phyloP scores from a whole-genome alignment of 1,140 invertebrate genomes.

The Adoxophyes honmai region DNA sequence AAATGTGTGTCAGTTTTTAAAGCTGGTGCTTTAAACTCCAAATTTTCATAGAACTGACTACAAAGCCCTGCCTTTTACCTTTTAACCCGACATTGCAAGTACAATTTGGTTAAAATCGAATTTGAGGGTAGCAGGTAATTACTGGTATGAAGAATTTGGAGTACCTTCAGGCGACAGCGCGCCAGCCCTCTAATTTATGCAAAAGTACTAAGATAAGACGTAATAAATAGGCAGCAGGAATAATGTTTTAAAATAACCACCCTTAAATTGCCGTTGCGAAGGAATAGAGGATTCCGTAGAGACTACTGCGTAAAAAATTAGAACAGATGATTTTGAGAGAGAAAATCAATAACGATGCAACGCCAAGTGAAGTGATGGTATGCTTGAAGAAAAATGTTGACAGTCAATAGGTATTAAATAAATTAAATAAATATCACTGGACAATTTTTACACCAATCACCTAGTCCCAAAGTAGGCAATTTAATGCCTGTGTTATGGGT shows the following conservation, averaged over 20 bases:
- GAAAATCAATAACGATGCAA: no score
- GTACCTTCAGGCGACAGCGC: conserved; percentile 23
- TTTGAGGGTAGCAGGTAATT: conserved; percentile 1
- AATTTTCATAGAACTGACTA: not conserved
- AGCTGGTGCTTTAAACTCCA: no score
- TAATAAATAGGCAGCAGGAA: conserved; percentile 42
- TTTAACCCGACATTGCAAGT: not conserved
- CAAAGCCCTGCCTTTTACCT: not conserved
- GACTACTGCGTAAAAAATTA: not conserved
- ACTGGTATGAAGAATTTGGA: conserved; percentile 5
- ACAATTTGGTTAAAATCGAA: conserved; percentile 2
- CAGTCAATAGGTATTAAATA: no score
- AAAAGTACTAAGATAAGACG: conserved; percentile 31
- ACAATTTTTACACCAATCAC: no score
- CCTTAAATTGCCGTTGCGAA: conserved; percentile 29
- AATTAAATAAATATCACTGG: no score
- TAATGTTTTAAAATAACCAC: conserved; percentile 38
- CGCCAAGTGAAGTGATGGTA: no score
- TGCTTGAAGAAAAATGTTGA: no score
- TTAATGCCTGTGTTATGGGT: no score
- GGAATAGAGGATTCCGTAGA: conserved; percentile 17
- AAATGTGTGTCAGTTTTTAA: no score
- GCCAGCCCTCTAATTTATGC: conserved; percentile 32
- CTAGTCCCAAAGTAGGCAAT: no score
- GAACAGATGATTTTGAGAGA: no score